Evolutionary conservation across 1,140 invertebrate genomes (phyloP), one percentile per base, ranked within the genome.

Genomic region (Solenopsis fugax): DNA sequence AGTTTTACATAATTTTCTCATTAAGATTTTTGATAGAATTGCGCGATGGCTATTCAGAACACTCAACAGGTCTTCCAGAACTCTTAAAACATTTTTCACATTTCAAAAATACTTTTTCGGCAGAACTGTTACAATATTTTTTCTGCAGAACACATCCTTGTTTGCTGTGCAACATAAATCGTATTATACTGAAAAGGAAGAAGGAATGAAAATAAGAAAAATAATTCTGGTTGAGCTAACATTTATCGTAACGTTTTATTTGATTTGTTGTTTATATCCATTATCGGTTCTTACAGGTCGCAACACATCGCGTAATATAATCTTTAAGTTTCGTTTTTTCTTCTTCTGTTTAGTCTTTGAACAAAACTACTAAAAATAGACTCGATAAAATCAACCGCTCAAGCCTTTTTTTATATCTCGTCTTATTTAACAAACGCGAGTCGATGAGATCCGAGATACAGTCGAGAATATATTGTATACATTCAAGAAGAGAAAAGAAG

Each of bases 191-290:
- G 21, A 1, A 34, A 16, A 5, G 41, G 56, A 3, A 12, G 18
- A 64, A 77, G 18, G 41, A 2, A 62, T 24, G 10, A 62, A 65
- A 87, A 84, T 62, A 34, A 85, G n/a, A 69, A 85, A 48, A 76
- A 67, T 50, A 52, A 86, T 71, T 41, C 64, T 29, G 13, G 62
- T 89, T 86, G 78, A 54, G 45, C 88, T 89, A 91, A 92, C 90
- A 91, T 93, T 90, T 88, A 92, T 90, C 90, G 87, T 93, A 93
- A 93, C 91, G 80, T 92, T 93, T 93, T 93, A 93, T 93, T 93
- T 93, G 92, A 93, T 93, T 93, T 92, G 69, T 87, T 89, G 21
- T 92, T 93, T 75, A 90, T 91, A 91, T 87, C 90, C 88, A 89
- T 62, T 89, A 89, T 91, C 91, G 87, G 76, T 89, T 89, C 85